Conservation (phyloP, 2,797 vertebrate species). For the Enteromius trimaculatus region DNA sequence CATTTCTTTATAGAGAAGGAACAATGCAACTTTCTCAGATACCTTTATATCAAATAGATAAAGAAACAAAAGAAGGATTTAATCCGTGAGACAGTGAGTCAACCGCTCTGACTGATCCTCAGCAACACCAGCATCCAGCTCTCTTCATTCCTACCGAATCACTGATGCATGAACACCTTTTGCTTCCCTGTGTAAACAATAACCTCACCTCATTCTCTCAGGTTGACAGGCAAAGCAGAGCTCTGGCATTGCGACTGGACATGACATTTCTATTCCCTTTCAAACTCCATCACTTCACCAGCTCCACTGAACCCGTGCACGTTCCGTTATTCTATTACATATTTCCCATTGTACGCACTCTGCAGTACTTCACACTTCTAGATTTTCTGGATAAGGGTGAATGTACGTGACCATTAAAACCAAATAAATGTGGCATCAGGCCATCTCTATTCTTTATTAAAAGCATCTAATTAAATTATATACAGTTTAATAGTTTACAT, state of each 20-base stretch:
- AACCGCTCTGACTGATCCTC: slow-evolving; percentile 17
- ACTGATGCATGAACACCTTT: slow-evolving; percentile 57
- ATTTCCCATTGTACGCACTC: slow-evolving; percentile 1
- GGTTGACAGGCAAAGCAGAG: slow-evolving; percentile 20
- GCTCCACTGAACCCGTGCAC: not conserved
- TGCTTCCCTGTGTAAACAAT: slow-evolving; percentile 28
- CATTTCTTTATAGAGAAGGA: not conserved
- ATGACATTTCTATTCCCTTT: slow-evolving; percentile 39
- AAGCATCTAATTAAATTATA: not conserved
- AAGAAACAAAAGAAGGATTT: slow-evolving; percentile 9
- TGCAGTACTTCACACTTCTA: slow-evolving; percentile 14
- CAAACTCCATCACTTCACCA: slow-evolving; percentile 4
- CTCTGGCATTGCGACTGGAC: slow-evolving; percentile 25
- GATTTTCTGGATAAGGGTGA: not conserved
- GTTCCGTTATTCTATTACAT: not conserved
- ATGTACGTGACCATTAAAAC: not conserved
- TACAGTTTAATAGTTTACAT: not conserved
- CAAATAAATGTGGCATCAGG: not conserved
- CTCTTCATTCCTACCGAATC: slow-evolving; percentile 19
- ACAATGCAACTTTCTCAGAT: not conserved
- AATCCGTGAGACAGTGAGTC: slow-evolving; percentile 24
- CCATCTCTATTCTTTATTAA: not conserved
- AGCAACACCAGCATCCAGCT: slow-evolving; percentile 15
- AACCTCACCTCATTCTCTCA: slow-evolving; percentile 30
- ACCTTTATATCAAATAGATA: not conserved